Base-by-base conservation (phyloP, 2,113 vertebrate genomes). In the Trinectes maculatus region DNA sequence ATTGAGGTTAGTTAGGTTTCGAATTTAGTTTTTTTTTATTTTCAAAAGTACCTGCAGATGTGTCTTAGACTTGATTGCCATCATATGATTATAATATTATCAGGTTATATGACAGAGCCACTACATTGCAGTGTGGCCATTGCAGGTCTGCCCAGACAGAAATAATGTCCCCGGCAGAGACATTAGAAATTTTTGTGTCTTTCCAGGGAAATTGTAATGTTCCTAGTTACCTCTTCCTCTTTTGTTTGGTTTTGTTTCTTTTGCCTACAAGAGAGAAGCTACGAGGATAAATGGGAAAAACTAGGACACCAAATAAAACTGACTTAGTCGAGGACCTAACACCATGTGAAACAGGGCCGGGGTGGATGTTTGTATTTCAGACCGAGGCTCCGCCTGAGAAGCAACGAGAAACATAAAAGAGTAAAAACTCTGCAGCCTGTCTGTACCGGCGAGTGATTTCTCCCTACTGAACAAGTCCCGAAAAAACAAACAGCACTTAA, bases 401-500 rank as follows among this genome's bases (percentile, higher is more conserved):
- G n/a, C 31, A 52, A n/a, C 13, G 21, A 74, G 5, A 70, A 47
- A 26, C 7, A 21, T 57, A 48, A 70, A 66, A 34, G 11, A 47
- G 37, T 21, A 42, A 37, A 49, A 56, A 0, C 1, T 37, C 16
- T 39, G 10, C n/a, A 4, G n/a, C 5, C 54, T 60, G 28, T 43
- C 21, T 48, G 33, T 47, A 36, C 6, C n/a, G 4, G 21, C 19
- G 8, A 55, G 44, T 55, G 19, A 49, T 60, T 64, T 69, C 8
- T 60, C 25, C 65, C 28, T 9, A 15, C 42, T 37, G 29, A 64
- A 55, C 13, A 62, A 10, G 19, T 43, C 53, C n/a, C 64, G 26
- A 77, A 68, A n/a, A 84, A 53, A 39, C 34, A 29, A 64, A 53
- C 7, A 25, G 48, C 34, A 36, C 36, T 43, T 52, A 68, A 43